phyloP scores from a whole-genome alignment of 2,113 vertebrate species.

The Dryoscopus gambensis region DNA sequence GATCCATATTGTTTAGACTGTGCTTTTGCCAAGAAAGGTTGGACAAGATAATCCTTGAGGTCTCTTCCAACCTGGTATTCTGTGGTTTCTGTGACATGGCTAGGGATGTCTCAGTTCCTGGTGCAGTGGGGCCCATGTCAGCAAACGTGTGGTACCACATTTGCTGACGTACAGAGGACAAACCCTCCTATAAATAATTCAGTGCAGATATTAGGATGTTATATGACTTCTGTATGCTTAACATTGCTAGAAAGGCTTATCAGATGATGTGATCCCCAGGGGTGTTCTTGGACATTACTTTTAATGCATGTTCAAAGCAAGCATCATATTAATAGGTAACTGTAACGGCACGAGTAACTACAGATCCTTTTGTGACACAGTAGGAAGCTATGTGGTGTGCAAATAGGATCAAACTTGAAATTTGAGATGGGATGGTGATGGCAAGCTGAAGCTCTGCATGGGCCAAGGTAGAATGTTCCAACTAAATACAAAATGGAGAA shows the following conservation, averaged over 20 bases:
- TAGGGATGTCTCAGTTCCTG: neutral
- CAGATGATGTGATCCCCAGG: neutral
- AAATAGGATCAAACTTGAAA: neutral
- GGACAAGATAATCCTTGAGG: neutral
- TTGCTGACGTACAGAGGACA: neutral
- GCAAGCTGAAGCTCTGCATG: neutral
- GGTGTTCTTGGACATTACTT: neutral
- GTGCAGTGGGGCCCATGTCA: neutral
- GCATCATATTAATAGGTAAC: neutral
- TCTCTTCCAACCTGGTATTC: neutral
- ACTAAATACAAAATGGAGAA: neutral
- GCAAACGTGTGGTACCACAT: fast-evolving
- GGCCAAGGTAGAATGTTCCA: neutral
- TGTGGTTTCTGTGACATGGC: neutral
- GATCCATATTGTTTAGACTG: neutral
- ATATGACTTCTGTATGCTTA: neutral
- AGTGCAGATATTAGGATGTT: neutral
- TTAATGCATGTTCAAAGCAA: neutral
- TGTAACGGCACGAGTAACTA: neutral
- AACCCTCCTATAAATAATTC: neutral
- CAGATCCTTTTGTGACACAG: neutral
- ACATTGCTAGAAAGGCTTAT: neutral
- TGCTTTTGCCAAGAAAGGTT: neutral
- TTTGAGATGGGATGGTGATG: neutral
- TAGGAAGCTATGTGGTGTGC: neutral